Base-by-base conservation (phyloP, 2,888 invertebrate genomes). In the Galerucella nymphaeae region DNA sequence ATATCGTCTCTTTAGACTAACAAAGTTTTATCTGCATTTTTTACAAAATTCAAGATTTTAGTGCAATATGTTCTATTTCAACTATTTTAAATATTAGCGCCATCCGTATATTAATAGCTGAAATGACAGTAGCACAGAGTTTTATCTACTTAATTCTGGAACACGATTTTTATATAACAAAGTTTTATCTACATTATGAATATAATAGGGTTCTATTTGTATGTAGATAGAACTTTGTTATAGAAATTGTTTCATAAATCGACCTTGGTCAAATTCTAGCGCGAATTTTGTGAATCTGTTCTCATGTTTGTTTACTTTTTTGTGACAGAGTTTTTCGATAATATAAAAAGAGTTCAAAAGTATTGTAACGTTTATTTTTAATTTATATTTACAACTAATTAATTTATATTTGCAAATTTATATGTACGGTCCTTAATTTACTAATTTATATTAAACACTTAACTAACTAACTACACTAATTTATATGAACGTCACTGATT, bases 1-100 rank as follows among this genome's bases (percentile, higher is more conserved):
- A 23, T 23, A 2, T 23, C 42, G 13, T 45, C 42, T 13, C 42
- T 2, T 45, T 45, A 3, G 42, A 45, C 11, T 11, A 11, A 45
- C 42, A 45, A 45, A 14, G 42, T 45, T 14, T 13, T 14, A 45
- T 45, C 42, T 13, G 42, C 42, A 45, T 45, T 45, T 45, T 45
- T 45, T 13, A 45, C 42, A 45, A 45, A 45, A 45, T 45, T 45
- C 11, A 13, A 45, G 2, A 45, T 45, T 45, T 14, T 45, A 45
- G 11, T 45, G 42, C 13, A 45, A 45, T 45, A 45, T 45, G 42
- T 45, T 45, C 42, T 14, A 45, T 42, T 42, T 42, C 42, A 42
- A 42, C 42, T 42, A 68, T 59, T 50, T 65, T 48, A 53, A 59
- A 67, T 67, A 67, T 38, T 59, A 59, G 57, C 14, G 59, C 55